phyloP scores from a whole-genome alignment of 2,113 vertebrate species.

The human (Homo sapiens) region DNA sequence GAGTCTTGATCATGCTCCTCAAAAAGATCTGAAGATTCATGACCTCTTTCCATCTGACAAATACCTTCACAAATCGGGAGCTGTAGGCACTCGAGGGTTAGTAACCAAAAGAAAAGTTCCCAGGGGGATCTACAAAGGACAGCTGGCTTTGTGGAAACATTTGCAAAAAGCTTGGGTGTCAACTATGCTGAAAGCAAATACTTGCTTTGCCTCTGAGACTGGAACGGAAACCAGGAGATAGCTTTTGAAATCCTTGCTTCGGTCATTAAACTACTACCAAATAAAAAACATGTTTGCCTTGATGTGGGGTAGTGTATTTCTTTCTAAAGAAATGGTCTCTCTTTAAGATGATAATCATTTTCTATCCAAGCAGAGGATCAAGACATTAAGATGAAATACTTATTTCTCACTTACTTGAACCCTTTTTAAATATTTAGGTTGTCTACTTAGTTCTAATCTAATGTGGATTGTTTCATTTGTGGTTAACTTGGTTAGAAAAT shows the following conservation, averaged over 20 bases:
- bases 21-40: conserved; percentile 25
- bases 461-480: not conserved
- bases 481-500: not conserved
- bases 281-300: not conserved
- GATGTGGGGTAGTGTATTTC: not conserved
- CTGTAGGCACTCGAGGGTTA: not conserved
- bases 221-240: conserved; percentile 52
- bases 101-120: conserved; percentile 60
- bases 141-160: conserved; percentile 67
- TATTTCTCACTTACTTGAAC: not conserved
- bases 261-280: conserved; percentile 6
- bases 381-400: not conserved
- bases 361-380: not conserved
- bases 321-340: not conserved
- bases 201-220: conserved; percentile 40
- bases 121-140: conserved; percentile 21
- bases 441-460: not conserved
- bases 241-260: conserved; percentile 32
- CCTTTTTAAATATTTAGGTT: not conserved
- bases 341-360: not conserved
- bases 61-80: conserved; percentile 1
- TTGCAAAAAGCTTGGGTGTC: not conserved
- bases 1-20: not conserved
- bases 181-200: conserved; percentile 59
- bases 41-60: not conserved